Percentiles rank a stretch among this genome's conserved stretches.
Evolutionary conservation across 35 echinoderm and acorn worm genomes (phyloP).

Genomic region (Holothuria glaberrima): DNA sequence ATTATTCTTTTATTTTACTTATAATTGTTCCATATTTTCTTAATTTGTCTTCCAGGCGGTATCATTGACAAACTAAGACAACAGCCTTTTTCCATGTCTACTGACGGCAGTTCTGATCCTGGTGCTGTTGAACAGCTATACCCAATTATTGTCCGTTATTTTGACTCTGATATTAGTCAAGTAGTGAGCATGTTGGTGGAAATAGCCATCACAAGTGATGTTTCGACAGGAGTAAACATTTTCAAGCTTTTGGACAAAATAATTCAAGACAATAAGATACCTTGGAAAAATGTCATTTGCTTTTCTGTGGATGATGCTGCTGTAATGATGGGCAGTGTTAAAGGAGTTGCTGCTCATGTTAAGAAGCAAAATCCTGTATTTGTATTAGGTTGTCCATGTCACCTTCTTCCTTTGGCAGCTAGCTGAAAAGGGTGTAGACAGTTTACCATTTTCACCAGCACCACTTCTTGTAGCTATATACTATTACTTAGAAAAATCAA

Average conservation of each 20-base stretch:
- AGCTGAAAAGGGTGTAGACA: constrained; percentile 63
- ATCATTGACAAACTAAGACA: constrained; percentile 53
- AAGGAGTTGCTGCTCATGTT: constrained; percentile 60
- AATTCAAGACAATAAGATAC: constrained; percentile 60
- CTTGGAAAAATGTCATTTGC: constrained; percentile 65
- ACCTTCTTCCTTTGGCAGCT: constrained; percentile 66
- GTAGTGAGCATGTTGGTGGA: constrained; percentile 59
- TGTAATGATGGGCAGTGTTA: constrained; percentile 54
- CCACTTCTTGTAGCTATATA: no score
- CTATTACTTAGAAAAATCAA: no score
- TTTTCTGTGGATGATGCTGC: constrained; percentile 51
- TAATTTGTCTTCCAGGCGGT: no score
- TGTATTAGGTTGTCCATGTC: constrained; percentile 14
- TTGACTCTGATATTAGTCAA: no score
- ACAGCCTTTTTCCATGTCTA: constrained; percentile 60
- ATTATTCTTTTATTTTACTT: not conserved
- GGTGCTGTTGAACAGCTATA: no score
- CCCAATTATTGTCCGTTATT: constrained; percentile 38
- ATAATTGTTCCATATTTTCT: not conserved
- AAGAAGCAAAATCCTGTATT: constrained; percentile 47
- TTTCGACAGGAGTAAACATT: no score
- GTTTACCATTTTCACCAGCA: constrained; percentile 21
- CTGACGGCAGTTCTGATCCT: constrained; percentile 72
- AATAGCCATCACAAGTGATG: constrained; percentile 38
- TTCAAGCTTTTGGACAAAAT: no score